These are phyloP conservation scores for Mercenaria mercenaria DNA, from an alignment of 1,140 invertebrate species.

Conservation along the genomic window DNA sequence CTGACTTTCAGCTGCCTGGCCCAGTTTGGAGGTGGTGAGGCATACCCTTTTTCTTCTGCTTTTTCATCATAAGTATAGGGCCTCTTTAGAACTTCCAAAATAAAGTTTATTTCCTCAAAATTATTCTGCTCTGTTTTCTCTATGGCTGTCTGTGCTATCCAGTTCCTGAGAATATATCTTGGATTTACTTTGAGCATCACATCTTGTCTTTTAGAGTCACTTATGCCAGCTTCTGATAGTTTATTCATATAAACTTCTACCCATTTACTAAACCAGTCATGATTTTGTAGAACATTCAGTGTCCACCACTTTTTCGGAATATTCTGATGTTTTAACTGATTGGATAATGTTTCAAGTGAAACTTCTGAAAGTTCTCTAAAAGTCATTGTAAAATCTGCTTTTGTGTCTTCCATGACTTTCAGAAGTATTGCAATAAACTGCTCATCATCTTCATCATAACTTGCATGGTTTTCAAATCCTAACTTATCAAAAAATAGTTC, in stretches of 20 bases:
- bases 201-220: slow-evolving; percentile 81
- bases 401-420: slow-evolving; percentile 89
- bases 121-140: slow-evolving; percentile 88
- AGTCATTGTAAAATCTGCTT: slow-evolving; percentile 89
- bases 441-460: slow-evolving; percentile 73
- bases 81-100: slow-evolving; percentile 73
- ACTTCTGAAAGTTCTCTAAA: slow-evolving; percentile 88
- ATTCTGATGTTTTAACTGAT: slow-evolving; percentile 41
- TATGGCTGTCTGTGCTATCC: slow-evolving; percentile 89
- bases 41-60: slow-evolving; percentile 87
- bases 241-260: slow-evolving; percentile 80
- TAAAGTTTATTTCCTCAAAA: slow-evolving; percentile 83
- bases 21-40: slow-evolving; percentile 87
- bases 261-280: slow-evolving; percentile 80
- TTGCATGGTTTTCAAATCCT: slow-evolving; percentile 67
- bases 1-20: slow-evolving; percentile 87
- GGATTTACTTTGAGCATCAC: slow-evolving; percentile 88
- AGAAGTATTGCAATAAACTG: slow-evolving; percentile 88
- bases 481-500: slow-evolving; percentile 76
- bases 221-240: slow-evolving; percentile 68
- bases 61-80: slow-evolving; percentile 78
- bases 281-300: slow-evolving; percentile 74
- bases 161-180: slow-evolving; percentile 88
- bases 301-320: slow-evolving; percentile 71
- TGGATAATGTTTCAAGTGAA: slow-evolving; percentile 80